A percentile compares a stretch with the other conserved stretches of the same genome.
These are phyloP conservation scores for Peromyscus polionotus DNA, from an alignment of 2,113 vertebrate species.

Conservation along the genomic window DNA sequence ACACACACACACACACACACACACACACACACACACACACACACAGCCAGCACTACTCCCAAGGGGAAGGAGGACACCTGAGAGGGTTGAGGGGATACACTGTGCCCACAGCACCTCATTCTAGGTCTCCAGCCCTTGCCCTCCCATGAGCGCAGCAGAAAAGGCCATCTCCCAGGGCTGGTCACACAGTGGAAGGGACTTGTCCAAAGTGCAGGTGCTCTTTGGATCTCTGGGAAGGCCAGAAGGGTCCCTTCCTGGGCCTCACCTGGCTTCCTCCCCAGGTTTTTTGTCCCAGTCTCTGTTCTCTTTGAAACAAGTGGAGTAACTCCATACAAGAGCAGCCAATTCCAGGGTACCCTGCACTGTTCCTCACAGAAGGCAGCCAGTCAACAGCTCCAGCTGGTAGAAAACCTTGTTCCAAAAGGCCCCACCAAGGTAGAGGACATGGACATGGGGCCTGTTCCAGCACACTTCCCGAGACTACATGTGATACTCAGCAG, in stretches of 20 bases:
- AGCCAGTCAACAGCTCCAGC: not conserved
- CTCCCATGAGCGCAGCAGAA: not conserved
- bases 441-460: not conserved
- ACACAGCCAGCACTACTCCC: not conserved
- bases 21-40: no score
- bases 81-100: no score
- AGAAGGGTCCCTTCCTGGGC: not conserved
- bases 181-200: not conserved
- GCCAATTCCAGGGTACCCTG: not conserved
- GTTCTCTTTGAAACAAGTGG: not conserved
- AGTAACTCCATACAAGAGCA: not conserved
- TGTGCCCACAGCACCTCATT: not conserved
- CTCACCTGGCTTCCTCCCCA: not conserved
- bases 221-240: not conserved
- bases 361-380: not conserved
- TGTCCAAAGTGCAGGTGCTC: not conserved
- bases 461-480: not conserved
- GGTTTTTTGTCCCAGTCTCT: not conserved
- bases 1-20: no score
- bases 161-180: not conserved
- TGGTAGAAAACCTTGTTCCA: not conserved
- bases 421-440: not conserved
- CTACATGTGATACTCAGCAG: not conserved
- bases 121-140: not conserved
- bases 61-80: no score